phyloP scores from a whole-genome alignment of 2,113 vertebrate genomes.

The Sardina pilchardus region DNA sequence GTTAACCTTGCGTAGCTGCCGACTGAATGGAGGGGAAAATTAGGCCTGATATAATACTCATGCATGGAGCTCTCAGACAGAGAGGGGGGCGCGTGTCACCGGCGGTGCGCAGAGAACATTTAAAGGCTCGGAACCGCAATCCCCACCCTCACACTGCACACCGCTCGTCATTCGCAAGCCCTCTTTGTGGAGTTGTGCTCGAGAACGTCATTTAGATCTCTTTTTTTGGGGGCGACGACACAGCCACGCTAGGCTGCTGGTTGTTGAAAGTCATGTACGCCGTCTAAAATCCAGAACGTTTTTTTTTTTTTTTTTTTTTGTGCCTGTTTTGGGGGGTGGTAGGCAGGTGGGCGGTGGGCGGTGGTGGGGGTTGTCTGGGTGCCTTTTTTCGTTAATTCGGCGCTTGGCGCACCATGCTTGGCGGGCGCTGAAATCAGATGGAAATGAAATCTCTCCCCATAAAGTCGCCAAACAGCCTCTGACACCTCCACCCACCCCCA shows the following conservation, averaged over 20 bases:
- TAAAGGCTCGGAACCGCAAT: slow-evolving; percentile 47
- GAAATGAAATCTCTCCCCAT: neutral
- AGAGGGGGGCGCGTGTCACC: slow-evolving; percentile 45
- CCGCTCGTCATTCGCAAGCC: slow-evolving; percentile 27
- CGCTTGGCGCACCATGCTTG: neutral
- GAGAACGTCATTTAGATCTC: slow-evolving; percentile 37
- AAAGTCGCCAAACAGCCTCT: neutral
- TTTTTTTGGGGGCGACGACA: slow-evolving; percentile 6
- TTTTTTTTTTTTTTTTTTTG: neutral
- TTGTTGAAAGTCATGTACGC: slow-evolving; percentile 50
- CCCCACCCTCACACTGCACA: slow-evolving; percentile 27
- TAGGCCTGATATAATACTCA: slow-evolving; percentile 56
- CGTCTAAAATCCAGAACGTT: slow-evolving; percentile 18
- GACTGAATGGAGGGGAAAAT: slow-evolving; percentile 56
- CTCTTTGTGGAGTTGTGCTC: slow-evolving; percentile 22
- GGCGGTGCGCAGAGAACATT: slow-evolving; percentile 46
- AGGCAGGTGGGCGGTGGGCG: neutral
- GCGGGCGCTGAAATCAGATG: neutral
- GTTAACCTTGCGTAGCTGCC: slow-evolving; percentile 53
- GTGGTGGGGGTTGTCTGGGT: neutral
- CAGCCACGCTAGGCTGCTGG: slow-evolving; percentile 25
- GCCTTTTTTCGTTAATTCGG: neutral
- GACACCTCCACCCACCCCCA: neutral
- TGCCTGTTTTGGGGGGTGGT: too few relatives aligned
- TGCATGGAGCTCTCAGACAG: slow-evolving; percentile 46